phyloP scores from a whole-genome alignment of 2,797 vertebrate genomes.

The Xenentodon cancila region DNA sequence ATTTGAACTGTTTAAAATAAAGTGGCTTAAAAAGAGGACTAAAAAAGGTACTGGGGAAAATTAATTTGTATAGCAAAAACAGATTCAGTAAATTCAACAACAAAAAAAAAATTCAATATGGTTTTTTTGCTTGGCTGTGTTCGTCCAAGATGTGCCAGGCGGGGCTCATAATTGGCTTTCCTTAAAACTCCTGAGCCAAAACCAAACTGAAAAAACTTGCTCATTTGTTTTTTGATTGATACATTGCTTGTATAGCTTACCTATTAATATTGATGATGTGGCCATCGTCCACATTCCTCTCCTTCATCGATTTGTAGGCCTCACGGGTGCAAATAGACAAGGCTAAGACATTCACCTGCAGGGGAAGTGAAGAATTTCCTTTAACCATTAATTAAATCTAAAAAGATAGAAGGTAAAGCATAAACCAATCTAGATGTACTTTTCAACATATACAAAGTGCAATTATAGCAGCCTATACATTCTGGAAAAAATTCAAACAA shows the following conservation, averaged over 20 bases:
- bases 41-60: too few species aligned
- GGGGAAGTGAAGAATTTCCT: neutral
- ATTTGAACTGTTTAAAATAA: too few species aligned
- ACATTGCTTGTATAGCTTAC: constrained; percentile 63
- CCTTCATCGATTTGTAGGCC: constrained; percentile 96
- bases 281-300: constrained; percentile 92
- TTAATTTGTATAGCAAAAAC: too few species aligned
- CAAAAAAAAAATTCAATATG: too few species aligned
- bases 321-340: constrained; percentile 95
- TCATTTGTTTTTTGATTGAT: constrained; percentile 19
- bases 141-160: too few species aligned
- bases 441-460: neutral
- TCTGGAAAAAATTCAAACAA: neutral
- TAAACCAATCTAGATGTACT: neutral
- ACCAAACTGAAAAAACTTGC: constrained; percentile 14
- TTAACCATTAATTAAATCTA: neutral
- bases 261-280: constrained; percentile 99
- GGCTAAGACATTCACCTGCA: constrained; percentile 93
- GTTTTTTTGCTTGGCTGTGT: too few species aligned
- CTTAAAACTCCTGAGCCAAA: neutral
- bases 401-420: neutral
- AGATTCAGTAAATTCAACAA: too few species aligned
- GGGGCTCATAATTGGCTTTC: too few species aligned
- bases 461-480: too few species aligned
- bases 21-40: too few species aligned